Percentiles rank a stretch among this genome's conserved stretches.
Conservation (phyloP, 2,888 invertebrate genomes). For the Leptura quadrifasciata region DNA sequence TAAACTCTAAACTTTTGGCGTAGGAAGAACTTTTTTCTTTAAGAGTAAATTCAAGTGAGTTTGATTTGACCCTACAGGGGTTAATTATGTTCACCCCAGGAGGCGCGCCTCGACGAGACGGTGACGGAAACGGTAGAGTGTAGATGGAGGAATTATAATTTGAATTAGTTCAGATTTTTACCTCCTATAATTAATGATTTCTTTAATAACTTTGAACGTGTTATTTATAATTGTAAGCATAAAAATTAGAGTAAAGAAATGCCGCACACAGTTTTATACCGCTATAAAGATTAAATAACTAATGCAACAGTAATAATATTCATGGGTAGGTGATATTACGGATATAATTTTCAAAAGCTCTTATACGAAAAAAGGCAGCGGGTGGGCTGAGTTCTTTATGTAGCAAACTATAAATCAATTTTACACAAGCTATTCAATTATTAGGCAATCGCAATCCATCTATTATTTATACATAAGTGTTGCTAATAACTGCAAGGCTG, state of each 20-base stretch:
- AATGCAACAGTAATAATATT: not conserved
- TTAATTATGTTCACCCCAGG: slow-evolving; percentile 66
- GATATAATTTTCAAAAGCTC: slow-evolving; percentile 23
- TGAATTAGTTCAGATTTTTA: slow-evolving; percentile 44
- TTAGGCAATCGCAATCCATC: slow-evolving; percentile 34
- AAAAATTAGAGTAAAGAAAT: slow-evolving; percentile 8
- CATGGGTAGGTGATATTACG: slow-evolving; percentile 11
- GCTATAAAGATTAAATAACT: slow-evolving; percentile 17
- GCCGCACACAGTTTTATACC: slow-evolving; percentile 5
- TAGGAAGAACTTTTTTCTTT: slow-evolving; percentile 33
- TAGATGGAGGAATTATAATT: slow-evolving; percentile 43
- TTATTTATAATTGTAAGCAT: slow-evolving; percentile 12
- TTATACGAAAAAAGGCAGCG: slow-evolving; percentile 27
- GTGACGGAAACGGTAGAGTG: slow-evolving; percentile 49
- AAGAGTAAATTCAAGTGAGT: slow-evolving; percentile 41
- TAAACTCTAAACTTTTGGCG: slow-evolving; percentile 34
- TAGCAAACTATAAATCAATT: slow-evolving; percentile 38
- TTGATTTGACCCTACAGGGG: slow-evolving; percentile 65
- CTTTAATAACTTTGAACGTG: slow-evolving; percentile 20
- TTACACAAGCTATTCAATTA: slow-evolving; percentile 41
- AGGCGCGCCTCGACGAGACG: slow-evolving; percentile 54
- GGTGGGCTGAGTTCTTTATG: slow-evolving; percentile 41
- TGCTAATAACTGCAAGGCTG: slow-evolving; percentile 29
- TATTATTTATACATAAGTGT: slow-evolving; percentile 35
- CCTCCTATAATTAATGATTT: slow-evolving; percentile 40